These are phyloP conservation scores for Eutrigla gurnardus DNA, from an alignment of 2,797 vertebrate species.

Conservation along the genomic window DNA sequence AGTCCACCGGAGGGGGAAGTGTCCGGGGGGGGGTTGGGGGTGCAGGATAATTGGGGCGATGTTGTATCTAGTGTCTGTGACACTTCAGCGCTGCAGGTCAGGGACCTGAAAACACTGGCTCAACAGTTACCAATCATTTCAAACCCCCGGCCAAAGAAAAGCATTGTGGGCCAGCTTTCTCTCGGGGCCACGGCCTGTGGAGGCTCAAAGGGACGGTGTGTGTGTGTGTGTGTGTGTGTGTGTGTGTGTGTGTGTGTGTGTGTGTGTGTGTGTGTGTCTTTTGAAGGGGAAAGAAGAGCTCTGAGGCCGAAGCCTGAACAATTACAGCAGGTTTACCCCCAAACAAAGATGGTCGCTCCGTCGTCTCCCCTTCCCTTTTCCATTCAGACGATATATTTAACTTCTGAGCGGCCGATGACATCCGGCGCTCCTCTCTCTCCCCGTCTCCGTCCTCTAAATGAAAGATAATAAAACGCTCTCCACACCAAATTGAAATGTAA, in stretches of 20 bases:
- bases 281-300: slow-evolving; percentile 88
- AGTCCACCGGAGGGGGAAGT: slow-evolving; percentile 50
- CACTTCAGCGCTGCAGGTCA: slow-evolving; percentile 91
- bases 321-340: slow-evolving; percentile 84
- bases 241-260: slow-evolving; percentile 47
- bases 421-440: slow-evolving; percentile 4
- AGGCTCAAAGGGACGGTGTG: slow-evolving; percentile 89
- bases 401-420: slow-evolving; percentile 38
- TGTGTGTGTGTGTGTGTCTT: slow-evolving; percentile 31
- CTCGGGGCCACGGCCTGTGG: slow-evolving; percentile 86
- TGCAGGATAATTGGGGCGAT: slow-evolving; percentile 92
- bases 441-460: slow-evolving; percentile 27
- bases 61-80: slow-evolving; percentile 94
- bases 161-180: slow-evolving; percentile 86
- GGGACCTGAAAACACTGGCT: slow-evolving; percentile 89
- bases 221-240: slow-evolving; percentile 52
- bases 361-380: slow-evolving; percentile 4
- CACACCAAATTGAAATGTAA: slow-evolving; percentile 69
- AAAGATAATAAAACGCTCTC: slow-evolving; percentile 44
- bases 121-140: slow-evolving; percentile 96
- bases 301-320: slow-evolving; percentile 89
- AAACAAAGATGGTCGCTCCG: slow-evolving; percentile 29
- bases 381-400: slow-evolving; percentile 50
- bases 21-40: slow-evolving; percentile 50
- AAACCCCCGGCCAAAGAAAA: slow-evolving; percentile 85